Conservation (phyloP, 1,140 invertebrate species). For the Drosophila pseudoobscura region DNA sequence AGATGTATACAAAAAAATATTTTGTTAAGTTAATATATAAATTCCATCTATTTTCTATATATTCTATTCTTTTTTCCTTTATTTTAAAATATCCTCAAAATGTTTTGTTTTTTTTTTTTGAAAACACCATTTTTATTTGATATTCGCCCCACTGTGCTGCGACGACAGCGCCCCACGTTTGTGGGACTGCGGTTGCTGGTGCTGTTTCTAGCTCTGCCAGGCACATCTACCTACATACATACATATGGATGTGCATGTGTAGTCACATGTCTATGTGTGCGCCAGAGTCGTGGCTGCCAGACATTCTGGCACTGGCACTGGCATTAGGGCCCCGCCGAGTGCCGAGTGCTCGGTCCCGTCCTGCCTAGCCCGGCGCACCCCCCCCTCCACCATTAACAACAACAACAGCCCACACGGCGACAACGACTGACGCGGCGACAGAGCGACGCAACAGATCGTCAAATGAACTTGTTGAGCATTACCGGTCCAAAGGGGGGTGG, state of each 20-base stretch:
- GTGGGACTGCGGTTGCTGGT: constrained; percentile 38
- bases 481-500: constrained; percentile 17
- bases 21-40: too few relatives aligned
- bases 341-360: not conserved
- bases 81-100: not conserved
- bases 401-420: constrained; percentile 10
- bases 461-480: constrained; percentile 72
- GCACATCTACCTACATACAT: constrained; percentile 14
- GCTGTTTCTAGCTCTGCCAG: constrained; percentile 62
- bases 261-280: constrained; percentile 24
- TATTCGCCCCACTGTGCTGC: constrained; percentile 60
- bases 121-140: not conserved
- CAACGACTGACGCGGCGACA: constrained; percentile 4
- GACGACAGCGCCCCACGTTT: constrained; percentile 18
- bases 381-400: constrained; percentile 22
- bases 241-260: constrained; percentile 7
- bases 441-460: constrained; percentile 54
- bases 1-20: too few relatives aligned
- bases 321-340: constrained; percentile 37
- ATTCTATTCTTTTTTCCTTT: not conserved
- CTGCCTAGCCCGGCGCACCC: constrained; percentile 8
- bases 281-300: constrained; percentile 74
- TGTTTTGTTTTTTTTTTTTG: too few relatives aligned
- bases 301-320: constrained; percentile 75
- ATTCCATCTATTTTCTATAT: too few relatives aligned